Conservation (phyloP, 2,797 vertebrate genomes). For the Crocidura indochinensis region DNA sequence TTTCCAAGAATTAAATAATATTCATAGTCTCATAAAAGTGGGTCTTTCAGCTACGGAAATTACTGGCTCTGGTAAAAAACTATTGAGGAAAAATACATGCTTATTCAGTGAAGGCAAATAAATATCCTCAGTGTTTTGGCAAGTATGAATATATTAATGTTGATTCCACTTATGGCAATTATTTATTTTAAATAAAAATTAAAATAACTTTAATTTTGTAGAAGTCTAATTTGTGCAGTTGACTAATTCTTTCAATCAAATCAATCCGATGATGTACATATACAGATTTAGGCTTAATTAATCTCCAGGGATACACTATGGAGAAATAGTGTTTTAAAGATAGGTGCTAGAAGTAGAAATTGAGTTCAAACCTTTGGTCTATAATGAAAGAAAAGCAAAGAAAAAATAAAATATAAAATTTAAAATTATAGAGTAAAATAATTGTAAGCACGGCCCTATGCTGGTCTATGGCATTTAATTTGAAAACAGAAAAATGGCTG, state of each 20-base stretch:
- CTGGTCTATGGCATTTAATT: background rate
- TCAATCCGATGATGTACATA: slow-evolving; percentile 39
- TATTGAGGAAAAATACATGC: slow-evolving; percentile 36
- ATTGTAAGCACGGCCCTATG: background rate
- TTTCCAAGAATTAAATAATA: slow-evolving; percentile 81
- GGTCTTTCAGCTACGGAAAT: slow-evolving; percentile 54
- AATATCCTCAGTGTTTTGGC: slow-evolving; percentile 49
- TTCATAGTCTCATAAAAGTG: slow-evolving; percentile 67
- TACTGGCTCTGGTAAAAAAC: slow-evolving; percentile 63
- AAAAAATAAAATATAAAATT: background rate
- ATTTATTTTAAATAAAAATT: slow-evolving; percentile 75
- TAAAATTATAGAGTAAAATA: slow-evolving; percentile 26
- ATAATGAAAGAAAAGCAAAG: slow-evolving; percentile 4
- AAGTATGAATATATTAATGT: slow-evolving; percentile 5
- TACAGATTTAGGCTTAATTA: slow-evolving; percentile 55
- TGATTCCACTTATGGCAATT: slow-evolving; percentile 35
- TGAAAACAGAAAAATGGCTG: slow-evolving; percentile 10
- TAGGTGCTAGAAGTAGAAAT: background rate
- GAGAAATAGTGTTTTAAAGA: background rate
- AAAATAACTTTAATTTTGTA: slow-evolving; percentile 62
- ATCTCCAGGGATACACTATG: background rate
- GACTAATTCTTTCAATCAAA: slow-evolving; percentile 50
- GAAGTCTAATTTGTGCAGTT: slow-evolving; percentile 44
- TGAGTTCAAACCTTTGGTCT: background rate
- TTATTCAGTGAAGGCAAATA: slow-evolving; percentile 61